These are phyloP conservation scores for Tricholaema leucomelas DNA, from an alignment of 2,113 vertebrate species.

Conservation along the genomic window DNA sequence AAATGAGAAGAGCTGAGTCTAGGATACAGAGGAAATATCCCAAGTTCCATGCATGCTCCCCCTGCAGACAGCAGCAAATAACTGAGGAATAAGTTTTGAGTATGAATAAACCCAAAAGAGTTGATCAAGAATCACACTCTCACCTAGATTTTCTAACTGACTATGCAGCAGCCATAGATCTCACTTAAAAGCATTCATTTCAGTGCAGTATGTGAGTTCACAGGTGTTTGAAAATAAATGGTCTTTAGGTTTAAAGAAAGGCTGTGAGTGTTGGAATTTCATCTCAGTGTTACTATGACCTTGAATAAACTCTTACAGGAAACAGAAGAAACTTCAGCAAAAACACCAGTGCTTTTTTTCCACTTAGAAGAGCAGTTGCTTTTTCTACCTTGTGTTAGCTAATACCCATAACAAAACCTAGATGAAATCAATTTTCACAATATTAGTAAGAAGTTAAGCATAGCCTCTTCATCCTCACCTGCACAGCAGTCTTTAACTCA, in stretches of 20 bases:
- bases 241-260: not conserved
- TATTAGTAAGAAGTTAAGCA: not conserved
- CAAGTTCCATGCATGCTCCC: not conserved
- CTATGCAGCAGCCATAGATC: not conserved
- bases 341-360: not conserved
- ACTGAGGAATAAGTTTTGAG: not conserved
- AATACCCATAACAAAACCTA: not conserved
- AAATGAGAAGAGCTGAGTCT: not conserved
- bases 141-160: not conserved
- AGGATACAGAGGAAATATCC: not conserved
- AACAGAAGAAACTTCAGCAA: not conserved
- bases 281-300: not conserved
- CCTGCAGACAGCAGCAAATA: not conserved
- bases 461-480: not conserved
- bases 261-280: not conserved
- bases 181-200: not conserved
- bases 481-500: not conserved
- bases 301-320: not conserved
- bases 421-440: not conserved
- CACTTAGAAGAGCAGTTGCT: not conserved
- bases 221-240: not conserved
- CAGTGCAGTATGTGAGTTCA: not conserved
- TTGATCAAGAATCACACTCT: not conserved
- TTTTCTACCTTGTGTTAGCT: not conserved
- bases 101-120: not conserved